Evolutionary conservation across 2,888 invertebrate genomes (phyloP).

Genomic region (Amblyteles armatorius): DNA sequence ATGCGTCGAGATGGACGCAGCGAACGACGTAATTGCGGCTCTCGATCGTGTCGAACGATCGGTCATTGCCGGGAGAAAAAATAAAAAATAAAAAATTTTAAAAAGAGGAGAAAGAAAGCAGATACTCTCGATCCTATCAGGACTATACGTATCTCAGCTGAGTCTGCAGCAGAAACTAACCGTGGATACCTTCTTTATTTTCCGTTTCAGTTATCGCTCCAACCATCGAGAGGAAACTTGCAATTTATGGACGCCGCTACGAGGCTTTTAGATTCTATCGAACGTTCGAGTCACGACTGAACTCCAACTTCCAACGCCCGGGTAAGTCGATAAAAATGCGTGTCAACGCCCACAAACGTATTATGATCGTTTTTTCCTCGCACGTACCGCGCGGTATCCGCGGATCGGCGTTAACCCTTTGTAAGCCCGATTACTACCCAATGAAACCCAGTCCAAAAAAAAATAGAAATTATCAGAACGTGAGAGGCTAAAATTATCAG

Average conservation of each 20-base stretch:
- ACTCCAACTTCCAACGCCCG: conserved; percentile 37
- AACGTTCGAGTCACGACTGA: conserved; percentile 61
- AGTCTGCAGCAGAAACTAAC: conserved; percentile 42
- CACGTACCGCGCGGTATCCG: neutral
- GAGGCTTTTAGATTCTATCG: conserved; percentile 66
- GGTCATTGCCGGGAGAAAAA: conserved; percentile 43
- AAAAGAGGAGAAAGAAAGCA: neutral
- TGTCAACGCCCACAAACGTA: conserved; percentile 35
- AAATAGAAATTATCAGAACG: no score
- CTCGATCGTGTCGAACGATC: conserved; percentile 59
- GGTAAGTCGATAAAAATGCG: conserved; percentile 67
- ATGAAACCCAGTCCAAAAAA: no score
- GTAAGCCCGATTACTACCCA: no score
- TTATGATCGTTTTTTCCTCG: conserved; percentile 13
- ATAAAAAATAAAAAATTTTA: conserved; percentile 13
- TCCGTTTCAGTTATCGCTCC: conserved; percentile 61
- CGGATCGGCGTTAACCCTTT: conserved; percentile 22
- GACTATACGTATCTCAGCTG: conserved; percentile 23
- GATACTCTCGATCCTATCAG: conserved; percentile 30
- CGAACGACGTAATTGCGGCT: conserved; percentile 56
- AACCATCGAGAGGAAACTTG: conserved; percentile 51
- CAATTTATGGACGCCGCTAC: conserved; percentile 66
- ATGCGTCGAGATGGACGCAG: conserved; percentile 45
- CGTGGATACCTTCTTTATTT: conserved; percentile 38
- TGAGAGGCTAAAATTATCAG: no score